Evolutionary conservation across 2,113 vertebrate species (phyloP), one percentile per base, ranked within the genome.

Genomic region (Carassius carassius): DNA sequence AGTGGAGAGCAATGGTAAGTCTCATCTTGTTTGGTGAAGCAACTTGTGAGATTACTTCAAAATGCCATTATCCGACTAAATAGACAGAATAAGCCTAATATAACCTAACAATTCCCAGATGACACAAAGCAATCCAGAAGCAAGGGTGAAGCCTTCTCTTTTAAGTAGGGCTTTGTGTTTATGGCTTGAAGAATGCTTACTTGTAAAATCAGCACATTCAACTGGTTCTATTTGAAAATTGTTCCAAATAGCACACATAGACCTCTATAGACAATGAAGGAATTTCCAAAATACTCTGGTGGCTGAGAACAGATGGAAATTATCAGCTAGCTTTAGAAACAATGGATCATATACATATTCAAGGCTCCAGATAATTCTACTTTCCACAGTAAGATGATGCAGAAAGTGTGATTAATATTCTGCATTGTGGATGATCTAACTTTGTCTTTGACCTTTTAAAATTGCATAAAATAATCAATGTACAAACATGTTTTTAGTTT

Each of bases 271-370:
- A 73, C 56, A 49, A n/a, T 49, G 17, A 25, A 83, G 10, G 23
- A 32, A 76, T 54, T 44, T 75, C 67, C 62, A 10, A 60, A 76
- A 75, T 60, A 72, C 47, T 16, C 77, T 29, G 2, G 60, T 63
- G 73, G 60, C 84, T 82, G 63, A 74, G 47, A 76, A 85, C 85
- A 88, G 87, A 86, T 88, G 87, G 87, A 82, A 88, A 85, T 78
- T 81, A 86, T 88, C 85, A 84, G 85, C 56, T 51, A 14, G 17
- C 32, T 60, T 70, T 84, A 77, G 67, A 86, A 87, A 83, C 67
- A 25, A 60, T 82, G 74, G 67, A 63, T 78, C 79, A 80, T 72
- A 74, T 69, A 67, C 84, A 63, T 63, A 25, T n/a, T n/a, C n/a
- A 79, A 29, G n/a, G 21, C 37, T 63, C 37, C 35, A 65, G 78